phyloP scores from a whole-genome alignment of 2,888 invertebrate genomes.

The Eristalis pertinax region DNA sequence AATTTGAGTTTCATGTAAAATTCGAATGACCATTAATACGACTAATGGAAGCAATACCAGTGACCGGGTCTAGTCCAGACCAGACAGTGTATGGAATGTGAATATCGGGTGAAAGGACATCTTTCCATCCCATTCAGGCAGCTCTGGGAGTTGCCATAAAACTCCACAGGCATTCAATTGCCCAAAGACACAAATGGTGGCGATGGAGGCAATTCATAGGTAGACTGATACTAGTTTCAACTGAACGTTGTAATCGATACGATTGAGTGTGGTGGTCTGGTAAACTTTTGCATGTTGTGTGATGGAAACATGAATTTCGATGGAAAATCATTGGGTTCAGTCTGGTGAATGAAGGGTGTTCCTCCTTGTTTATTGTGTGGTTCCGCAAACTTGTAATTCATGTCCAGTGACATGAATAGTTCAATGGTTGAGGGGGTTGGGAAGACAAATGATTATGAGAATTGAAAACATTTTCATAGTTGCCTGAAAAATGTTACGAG shows the following conservation, averaged over 20 bases:
- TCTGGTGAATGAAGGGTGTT: neutral
- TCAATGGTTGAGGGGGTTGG: neutral
- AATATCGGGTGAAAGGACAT: slow-evolving; percentile 7
- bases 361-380: neutral
- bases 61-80: slow-evolving; percentile 19
- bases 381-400: slow-evolving; percentile 27
- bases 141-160: neutral
- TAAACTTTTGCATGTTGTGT: slow-evolving; percentile 46
- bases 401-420: neutral
- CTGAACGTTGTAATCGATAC: neutral
- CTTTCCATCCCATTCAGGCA: no score
- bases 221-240: slow-evolving; percentile 25
- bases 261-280: neutral
- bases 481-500: no score
- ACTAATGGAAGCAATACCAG: slow-evolving; percentile 61
- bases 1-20: slow-evolving; percentile 72
- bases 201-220: neutral
- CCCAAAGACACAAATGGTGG: neutral
- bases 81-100: slow-evolving; percentile 18
- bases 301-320: slow-evolving; percentile 37
- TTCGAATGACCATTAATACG: slow-evolving; percentile 73
- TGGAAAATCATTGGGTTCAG: slow-evolving; percentile 22
- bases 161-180: neutral
- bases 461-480: no score
- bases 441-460: no score